phyloP scores from a whole-genome alignment of 1,140 invertebrate genomes.

The Hirudo medicinalis region DNA sequence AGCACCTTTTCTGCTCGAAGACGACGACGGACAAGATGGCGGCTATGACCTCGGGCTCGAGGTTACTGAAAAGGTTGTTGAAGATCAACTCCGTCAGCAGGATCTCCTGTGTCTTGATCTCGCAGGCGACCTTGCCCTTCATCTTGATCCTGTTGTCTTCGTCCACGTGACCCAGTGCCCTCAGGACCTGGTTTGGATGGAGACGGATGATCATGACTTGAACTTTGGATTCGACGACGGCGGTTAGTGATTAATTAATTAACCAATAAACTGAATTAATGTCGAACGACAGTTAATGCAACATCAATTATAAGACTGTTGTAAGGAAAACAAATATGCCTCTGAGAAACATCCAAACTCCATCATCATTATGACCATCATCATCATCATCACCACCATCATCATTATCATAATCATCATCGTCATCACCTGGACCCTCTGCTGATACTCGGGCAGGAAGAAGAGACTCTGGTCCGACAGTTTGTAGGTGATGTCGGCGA shows the following conservation, averaged over 20 bases:
- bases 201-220: neutral
- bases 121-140: conserved; percentile 85
- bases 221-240: neutral
- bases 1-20: conserved; percentile 65
- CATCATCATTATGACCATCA: too few species aligned
- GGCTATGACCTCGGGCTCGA: conserved; percentile 77
- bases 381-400: neutral
- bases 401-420: neutral
- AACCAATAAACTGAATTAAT: too few species aligned
- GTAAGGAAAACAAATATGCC: too few species aligned
- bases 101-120: conserved; percentile 82
- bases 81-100: conserved; percentile 92
- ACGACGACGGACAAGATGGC: conserved; percentile 78
- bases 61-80: conserved; percentile 71
- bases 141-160: conserved; percentile 57
- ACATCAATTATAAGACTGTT: too few species aligned
- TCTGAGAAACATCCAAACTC: too few species aligned
- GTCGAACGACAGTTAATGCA: too few species aligned
- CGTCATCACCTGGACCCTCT: conserved; percentile 50
- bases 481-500: conserved; percentile 55
- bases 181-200: conserved; percentile 52
- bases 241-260: neutral
- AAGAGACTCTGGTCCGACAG: conserved; percentile 70
- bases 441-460: conserved; percentile 72
- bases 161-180: conserved; percentile 56